Base-by-base conservation (phyloP, 2,888 invertebrate genomes). In the Philaethria dido region DNA sequence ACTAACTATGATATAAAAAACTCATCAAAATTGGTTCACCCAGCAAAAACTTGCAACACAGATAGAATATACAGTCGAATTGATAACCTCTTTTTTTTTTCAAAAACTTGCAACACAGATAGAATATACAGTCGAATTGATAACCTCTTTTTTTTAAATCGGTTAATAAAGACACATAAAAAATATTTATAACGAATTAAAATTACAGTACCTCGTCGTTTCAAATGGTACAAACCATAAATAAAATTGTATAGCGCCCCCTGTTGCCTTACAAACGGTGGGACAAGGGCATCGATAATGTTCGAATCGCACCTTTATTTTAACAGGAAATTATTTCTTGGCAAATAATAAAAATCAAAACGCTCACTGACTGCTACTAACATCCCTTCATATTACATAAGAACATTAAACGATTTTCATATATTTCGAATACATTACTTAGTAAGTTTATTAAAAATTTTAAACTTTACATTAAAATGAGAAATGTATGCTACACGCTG, bases 301-400 rank as follows among this genome's bases (percentile, higher is more conserved):
- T 79, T 74, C 82, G 72, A 75, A 60, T 73, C 74, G 75, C 68
- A 64, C 76, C 76, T 75, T 78, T 76, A 75, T 69, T 80, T 77
- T 75, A 77, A 82, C 83, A 85, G 84, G 86, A 86, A 86, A 86
- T 86, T 81, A 80, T 83, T 81, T 83, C 75, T 72, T 72, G 71
- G 77, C 77, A 82, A 83, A 85, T 82, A 84, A 80, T 72, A 76
- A 82, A 82, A 78, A 75, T 72, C 72, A 78, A 78, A 74, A 57
- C 70, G 47, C 64, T 75, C 72, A 77, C 75, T 77, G 72, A 77
- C 75, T 78, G 80, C 86, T 83, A 83, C 85, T 81, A 81, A 78
- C 73, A 76, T 74, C 61, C 73, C 66, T 69, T 29, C 48, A 11
- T 59, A 66, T 61, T 45, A 47, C 33, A 8, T 39, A 22, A 64